These are phyloP conservation scores for Kuschelorhynchus macadamiae DNA, from an alignment of 2,888 invertebrate species.

Conservation along the genomic window DNA sequence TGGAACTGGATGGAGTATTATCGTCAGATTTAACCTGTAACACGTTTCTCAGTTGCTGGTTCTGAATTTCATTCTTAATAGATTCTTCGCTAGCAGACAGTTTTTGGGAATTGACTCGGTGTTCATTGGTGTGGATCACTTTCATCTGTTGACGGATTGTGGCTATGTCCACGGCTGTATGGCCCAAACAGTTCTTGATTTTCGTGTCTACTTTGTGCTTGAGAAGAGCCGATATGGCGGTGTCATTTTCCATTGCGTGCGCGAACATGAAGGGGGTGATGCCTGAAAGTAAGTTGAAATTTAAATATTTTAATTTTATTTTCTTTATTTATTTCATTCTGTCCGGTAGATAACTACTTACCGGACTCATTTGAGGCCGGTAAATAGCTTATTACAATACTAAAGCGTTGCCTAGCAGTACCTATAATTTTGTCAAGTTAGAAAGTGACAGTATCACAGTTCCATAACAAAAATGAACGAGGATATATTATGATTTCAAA, in stretches of 20 bases:
- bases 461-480: neutral
- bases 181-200: slow-evolving; percentile 55
- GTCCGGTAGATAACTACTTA: too few species aligned
- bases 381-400: neutral
- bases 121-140: slow-evolving; percentile 17
- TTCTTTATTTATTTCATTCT: too few species aligned
- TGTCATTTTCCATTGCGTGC: slow-evolving; percentile 58
- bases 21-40: slow-evolving; percentile 26
- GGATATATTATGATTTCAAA: too few species aligned
- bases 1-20: slow-evolving; percentile 24
- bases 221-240: slow-evolving; percentile 56
- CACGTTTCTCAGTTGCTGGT: slow-evolving; percentile 29
- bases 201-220: slow-evolving; percentile 56
- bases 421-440: too few species aligned
- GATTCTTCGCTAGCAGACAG: slow-evolving; percentile 18
- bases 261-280: slow-evolving; percentile 65
- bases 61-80: slow-evolving; percentile 30
- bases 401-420: neutral
- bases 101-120: slow-evolving; percentile 11
- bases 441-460: too few species aligned
- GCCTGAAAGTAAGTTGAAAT: slow-evolving; percentile 55
- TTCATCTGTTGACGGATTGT: slow-evolving; percentile 49
- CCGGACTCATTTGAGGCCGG: too few species aligned
- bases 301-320: neutral
- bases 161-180: slow-evolving; percentile 56